Conservation (phyloP, 2,797 vertebrate genomes). For the Lagothrix lagotricha region DNA sequence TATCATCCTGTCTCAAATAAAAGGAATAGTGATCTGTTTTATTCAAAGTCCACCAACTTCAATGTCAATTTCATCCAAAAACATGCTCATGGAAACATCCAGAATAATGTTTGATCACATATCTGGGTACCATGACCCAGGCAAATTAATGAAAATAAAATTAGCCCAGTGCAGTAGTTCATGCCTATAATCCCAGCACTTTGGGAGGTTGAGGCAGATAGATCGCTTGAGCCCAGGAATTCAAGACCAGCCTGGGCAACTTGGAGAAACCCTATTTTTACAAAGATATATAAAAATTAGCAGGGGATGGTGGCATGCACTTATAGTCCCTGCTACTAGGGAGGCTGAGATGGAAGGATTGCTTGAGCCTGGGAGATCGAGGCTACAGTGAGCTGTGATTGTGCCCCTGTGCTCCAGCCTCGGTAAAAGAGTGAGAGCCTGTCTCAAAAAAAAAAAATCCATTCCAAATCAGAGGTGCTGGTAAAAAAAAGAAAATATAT, state of each 20-base stretch:
- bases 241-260: not conserved
- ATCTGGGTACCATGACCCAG: not conserved
- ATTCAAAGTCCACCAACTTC: not conserved
- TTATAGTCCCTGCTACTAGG: not conserved
- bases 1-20: too few species aligned
- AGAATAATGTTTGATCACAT: not conserved
- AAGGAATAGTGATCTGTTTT: not conserved
- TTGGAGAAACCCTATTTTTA: not conserved
- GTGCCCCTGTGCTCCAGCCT: not conserved
- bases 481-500: too few species aligned
- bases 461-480: not conserved
- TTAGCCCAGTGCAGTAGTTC: not conserved
- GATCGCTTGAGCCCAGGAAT: not conserved
- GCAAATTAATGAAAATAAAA: not conserved
- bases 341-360: not conserved
- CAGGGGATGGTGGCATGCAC: not conserved
- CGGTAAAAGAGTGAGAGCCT: not conserved
- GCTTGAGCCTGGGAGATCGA: not conserved
- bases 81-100: not conserved
- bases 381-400: not conserved
- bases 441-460: not conserved
- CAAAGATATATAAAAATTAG: not conserved
- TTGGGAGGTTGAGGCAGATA: not conserved
- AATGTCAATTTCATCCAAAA: not conserved
- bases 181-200: not conserved